Base-by-base conservation (phyloP, 2,113 vertebrate species). In the Macquaria australasica region DNA sequence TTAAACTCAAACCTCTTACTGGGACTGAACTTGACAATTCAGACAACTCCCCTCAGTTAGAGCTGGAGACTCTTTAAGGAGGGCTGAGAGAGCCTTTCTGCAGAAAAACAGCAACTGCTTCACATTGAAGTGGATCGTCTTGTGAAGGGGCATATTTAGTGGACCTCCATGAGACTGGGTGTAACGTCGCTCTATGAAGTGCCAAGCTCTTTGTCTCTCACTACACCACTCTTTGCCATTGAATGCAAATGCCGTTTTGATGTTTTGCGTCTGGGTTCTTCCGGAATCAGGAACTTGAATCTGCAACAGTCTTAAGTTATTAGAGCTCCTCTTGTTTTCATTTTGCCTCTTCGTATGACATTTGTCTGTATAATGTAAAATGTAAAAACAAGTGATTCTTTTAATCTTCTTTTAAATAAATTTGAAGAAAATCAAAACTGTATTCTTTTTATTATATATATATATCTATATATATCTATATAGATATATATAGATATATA, bases 61-160 rank as follows among this genome's bases (percentile, higher is more conserved):
- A 91, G 87, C 79, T 84, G 88, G 87, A 92, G 89, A 91, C 87
- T 86, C 82, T 48, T 85, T 69, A 20, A 87, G 77, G 74, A 87
- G 83, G 79, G 60, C 68, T 8, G 28, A 73, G 62, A 86, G 84
- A 84, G 50, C 85, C 85, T 81, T 78, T 83, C 90, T 85, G 78
- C 81, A 84, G 25, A 37, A 79, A 78, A 85, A 79, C 92, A 85
- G 73, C 81, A 88, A 93, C 93, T 95, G 90, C 95, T 96, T 96
- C 95, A 96, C 94, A 96, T 96, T 96, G 95, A 96, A 96, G 95
- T 96, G 95, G 95, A 94, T 89, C 69, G 81, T 91, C 79, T 93
- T 87, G 85, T 81, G 88, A 91, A 85, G 89, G 85, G 88, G 84
- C 87, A 87, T 83, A 77, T 85, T 85, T 81, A 84, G 81, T 88